Evolutionary conservation across 2,888 invertebrate genomes (phyloP).

Genomic region (Archips crataeganus): DNA sequence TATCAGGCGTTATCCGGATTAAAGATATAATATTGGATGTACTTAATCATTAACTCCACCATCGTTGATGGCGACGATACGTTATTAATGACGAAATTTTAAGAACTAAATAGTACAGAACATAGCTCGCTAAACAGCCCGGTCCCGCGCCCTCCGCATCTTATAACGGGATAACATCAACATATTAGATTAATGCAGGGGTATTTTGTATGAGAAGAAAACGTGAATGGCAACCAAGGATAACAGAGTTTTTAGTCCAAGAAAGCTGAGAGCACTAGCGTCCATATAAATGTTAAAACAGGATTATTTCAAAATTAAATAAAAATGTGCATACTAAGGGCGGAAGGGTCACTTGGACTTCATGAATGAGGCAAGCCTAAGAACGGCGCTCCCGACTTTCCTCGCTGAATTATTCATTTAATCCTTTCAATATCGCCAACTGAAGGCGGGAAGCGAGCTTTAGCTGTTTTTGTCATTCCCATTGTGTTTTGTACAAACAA

Average conservation of each 20-base stretch:
- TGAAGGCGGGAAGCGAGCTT: slow-evolving; percentile 58
- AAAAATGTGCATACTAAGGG: slow-evolving; percentile 73
- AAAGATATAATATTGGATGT: no score
- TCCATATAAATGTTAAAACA: not conserved
- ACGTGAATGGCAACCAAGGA: not conserved
- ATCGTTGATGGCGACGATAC: not conserved
- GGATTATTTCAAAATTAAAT: slow-evolving; percentile 54
- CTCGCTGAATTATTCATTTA: slow-evolving; percentile 76
- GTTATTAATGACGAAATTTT: not conserved
- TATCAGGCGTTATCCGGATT: no score
- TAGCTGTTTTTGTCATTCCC: slow-evolving; percentile 57
- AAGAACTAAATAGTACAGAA: no score
- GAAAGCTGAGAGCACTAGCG: not conserved
- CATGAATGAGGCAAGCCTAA: slow-evolving; percentile 62
- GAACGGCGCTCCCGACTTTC: slow-evolving; percentile 68
- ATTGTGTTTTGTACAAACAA: slow-evolving; percentile 55
- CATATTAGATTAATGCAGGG: no score
- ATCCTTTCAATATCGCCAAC: slow-evolving; percentile 75
- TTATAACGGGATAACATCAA: no score
- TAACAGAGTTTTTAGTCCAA: not conserved
- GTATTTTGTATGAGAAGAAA: no score
- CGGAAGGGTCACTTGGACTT: slow-evolving; percentile 56
- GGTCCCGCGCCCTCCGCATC: no score
- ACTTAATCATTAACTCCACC: no score
- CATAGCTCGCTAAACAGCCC: no score